phyloP scores from a whole-genome alignment of 2,888 invertebrate genomes.

The Platycnemis pennipes region DNA sequence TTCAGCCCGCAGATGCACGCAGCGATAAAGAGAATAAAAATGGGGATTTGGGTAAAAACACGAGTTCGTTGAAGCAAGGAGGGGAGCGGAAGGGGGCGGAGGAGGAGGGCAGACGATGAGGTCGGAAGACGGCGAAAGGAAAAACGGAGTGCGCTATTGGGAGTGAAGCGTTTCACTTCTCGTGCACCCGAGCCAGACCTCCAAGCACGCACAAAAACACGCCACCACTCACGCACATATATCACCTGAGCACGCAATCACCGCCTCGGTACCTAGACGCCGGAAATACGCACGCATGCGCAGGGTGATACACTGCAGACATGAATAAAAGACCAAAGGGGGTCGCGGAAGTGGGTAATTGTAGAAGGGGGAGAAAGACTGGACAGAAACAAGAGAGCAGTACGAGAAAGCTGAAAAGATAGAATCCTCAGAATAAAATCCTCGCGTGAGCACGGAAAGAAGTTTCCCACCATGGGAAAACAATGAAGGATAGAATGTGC shows the following conservation, averaged over 20 bases:
- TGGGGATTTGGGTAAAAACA: neutral
- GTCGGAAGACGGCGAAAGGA: neutral
- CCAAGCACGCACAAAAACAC: neutral
- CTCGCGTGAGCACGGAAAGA: neutral
- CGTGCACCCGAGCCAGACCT: neutral
- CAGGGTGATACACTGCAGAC: constrained; percentile 8
- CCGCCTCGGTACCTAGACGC: constrained; percentile 39
- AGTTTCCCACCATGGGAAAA: neutral
- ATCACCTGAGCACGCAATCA: constrained; percentile 42
- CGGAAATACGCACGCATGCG: constrained; percentile 55
- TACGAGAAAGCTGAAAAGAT: neutral
- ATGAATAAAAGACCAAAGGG: neutral
- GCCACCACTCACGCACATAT: neutral
- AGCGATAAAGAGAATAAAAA: neutral
- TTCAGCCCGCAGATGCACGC: neutral
- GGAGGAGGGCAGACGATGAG: neutral
- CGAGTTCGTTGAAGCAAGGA: neutral
- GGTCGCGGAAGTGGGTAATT: neutral
- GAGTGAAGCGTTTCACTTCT: neutral
- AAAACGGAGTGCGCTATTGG: neutral
- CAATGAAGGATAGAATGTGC: neutral
- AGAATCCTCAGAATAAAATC: neutral
- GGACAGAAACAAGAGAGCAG: neutral
- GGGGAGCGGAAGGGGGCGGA: neutral
- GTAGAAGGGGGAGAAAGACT: neutral